These are phyloP conservation scores for Rhinolophus sinicus DNA, from an alignment of 2,113 vertebrate genomes.

Conservation along the genomic window DNA sequence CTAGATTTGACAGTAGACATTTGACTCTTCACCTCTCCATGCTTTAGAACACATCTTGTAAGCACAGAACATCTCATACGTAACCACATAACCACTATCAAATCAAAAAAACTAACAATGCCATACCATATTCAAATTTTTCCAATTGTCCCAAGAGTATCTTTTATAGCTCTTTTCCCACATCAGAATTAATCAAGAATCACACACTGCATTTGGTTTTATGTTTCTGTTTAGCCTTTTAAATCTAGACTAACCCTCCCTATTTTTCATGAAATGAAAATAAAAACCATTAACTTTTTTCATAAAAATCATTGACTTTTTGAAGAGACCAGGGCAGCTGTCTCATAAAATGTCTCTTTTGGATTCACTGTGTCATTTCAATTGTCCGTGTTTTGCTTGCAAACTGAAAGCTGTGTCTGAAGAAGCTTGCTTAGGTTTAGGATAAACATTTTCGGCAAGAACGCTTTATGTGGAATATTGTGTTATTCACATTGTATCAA, in stretches of 20 bases:
- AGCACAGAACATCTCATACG: neutral
- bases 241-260: neutral
- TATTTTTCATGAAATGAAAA: slow-evolving; percentile 19
- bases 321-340: neutral
- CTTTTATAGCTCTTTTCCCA: neutral
- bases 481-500: neutral
- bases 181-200: slow-evolving; percentile 10
- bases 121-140: neutral
- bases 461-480: neutral
- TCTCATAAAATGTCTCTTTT: neutral
- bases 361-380: neutral
- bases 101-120: neutral
- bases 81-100: neutral
- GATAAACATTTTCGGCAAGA: slow-evolving; percentile 12
- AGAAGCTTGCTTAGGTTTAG: neutral
- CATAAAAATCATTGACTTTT: slow-evolving; percentile 5
- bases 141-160: neutral
- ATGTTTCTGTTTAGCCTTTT: neutral
- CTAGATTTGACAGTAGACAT: neutral
- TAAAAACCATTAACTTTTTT: slow-evolving; percentile 21
- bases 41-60: neutral
- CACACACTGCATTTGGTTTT: neutral
- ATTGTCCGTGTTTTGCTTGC: neutral
- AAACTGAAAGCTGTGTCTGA: neutral
- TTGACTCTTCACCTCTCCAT: neutral